Base-by-base conservation (phyloP, 2,113 vertebrate species). In the Neogale vison region DNA sequence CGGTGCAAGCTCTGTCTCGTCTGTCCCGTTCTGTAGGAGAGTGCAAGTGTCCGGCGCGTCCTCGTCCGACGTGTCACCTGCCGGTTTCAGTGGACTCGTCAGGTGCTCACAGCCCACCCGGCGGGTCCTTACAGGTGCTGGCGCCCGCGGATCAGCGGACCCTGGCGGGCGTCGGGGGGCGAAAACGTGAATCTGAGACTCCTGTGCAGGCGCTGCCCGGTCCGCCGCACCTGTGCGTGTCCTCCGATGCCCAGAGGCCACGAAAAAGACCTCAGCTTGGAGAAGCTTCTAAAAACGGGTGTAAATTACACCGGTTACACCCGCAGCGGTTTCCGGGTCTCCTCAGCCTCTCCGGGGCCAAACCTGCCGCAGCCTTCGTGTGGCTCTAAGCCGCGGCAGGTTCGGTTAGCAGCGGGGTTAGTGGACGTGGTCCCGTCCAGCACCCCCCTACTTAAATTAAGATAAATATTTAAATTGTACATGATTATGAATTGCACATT, bases 1-100 rank as follows among this genome's bases (percentile, higher is more conserved):
- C 4, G 9, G 0, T 1, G 17, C 0, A 0, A 13, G 26, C 31
- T 36, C 65, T 20, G 31, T 13, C 31, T 13, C 52, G 1, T 31
- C 29, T 24, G 10, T 42, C 29, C 89, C 47, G 10, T 72, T 87
- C 7, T 1, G 15, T 8, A 6, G 0, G 61, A 83, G 15, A 7
- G 23, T 20, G 61, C 80, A 93, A 12, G 77, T 45, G 34, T 12
- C n/a, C 36, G 29, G 17, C 26, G 1, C 31, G 10, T 59, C 36
- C 71, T 15, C 4, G 4, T 72, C n/a, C 36, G 50, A 59, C 65
- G 26, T 0, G 21, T 12, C 45, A 21, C 4, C 4, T 47, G 57
- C 23, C 12, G 31, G 34, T 36, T 63, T 15, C 36, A 8, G 57
- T 20, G 63, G 24, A 34, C 9, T 3, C 3, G 77, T 79, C 39